Percentiles rank a stretch among this genome's conserved stretches.
Evolutionary conservation across 2,113 vertebrate genomes (phyloP).

Genomic region (Amphiprion percula): DNA sequence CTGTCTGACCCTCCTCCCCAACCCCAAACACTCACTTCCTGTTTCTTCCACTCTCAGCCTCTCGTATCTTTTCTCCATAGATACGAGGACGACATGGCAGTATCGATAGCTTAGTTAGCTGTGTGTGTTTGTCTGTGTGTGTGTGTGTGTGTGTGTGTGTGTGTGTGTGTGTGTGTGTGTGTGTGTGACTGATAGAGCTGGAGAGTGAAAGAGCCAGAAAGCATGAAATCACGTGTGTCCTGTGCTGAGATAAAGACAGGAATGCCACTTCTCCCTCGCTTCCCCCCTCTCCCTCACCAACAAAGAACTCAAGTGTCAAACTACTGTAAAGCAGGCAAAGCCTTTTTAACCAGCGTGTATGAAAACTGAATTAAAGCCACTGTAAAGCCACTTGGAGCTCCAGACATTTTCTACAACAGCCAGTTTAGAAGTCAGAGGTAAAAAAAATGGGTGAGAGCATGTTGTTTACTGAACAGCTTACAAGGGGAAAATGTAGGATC

Average conservation of each 20-base stretch:
- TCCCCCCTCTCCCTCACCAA: conserved; percentile 21
- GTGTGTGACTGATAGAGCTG: background rate
- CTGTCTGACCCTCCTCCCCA: conserved; percentile 61
- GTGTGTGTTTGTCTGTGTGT: background rate
- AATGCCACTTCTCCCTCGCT: conserved; percentile 47
- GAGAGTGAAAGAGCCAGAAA: conserved; percentile 47
- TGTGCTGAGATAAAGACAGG: conserved; percentile 70
- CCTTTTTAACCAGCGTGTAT: background rate
- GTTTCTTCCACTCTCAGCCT: conserved; percentile 36
- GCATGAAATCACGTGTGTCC: conserved; percentile 72
- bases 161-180: background rate
- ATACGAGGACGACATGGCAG: background rate
- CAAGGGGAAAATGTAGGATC: too few relatives aligned
- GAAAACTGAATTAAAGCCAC: background rate
- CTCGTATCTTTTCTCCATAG: background rate
- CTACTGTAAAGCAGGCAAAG: conserved; percentile 1
- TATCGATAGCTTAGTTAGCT: background rate
- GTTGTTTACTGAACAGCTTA: too few relatives aligned
- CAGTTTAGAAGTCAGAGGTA: too few relatives aligned
- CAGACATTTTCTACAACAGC: background rate
- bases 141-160: background rate
- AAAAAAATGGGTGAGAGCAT: too few relatives aligned
- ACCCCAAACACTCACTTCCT: conserved; percentile 65
- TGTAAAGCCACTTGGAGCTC: background rate
- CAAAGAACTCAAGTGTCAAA: conserved; percentile 28